Evolutionary conservation across 1,140 invertebrate species (phyloP).

Genomic region (Oreohelix idahoensis): DNA sequence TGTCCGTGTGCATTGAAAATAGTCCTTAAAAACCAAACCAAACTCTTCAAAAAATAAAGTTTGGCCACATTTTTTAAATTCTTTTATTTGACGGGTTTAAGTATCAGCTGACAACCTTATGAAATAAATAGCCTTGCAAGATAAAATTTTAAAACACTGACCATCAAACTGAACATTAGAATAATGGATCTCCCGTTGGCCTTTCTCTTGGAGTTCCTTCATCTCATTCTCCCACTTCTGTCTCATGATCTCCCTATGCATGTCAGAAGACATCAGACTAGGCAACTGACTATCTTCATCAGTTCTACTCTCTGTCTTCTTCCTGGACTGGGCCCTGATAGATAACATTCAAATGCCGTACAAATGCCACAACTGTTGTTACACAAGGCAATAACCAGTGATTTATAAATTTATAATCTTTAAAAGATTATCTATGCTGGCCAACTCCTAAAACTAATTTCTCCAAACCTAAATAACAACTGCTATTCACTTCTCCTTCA

Average conservation of each 20-base stretch:
- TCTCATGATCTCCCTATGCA: background rate
- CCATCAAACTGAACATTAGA: constrained; percentile 30
- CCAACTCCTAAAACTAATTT: too few species aligned
- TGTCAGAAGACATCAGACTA: background rate
- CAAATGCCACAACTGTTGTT: background rate
- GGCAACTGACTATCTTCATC: background rate
- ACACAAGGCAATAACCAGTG: background rate
- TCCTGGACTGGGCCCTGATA: background rate
- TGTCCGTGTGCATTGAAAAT: too few species aligned
- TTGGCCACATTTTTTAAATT: too few species aligned
- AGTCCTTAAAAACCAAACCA: too few species aligned
- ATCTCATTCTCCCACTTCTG: constrained; percentile 23
- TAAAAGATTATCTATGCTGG: too few species aligned
- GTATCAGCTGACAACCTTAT: too few species aligned
- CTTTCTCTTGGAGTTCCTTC: constrained; percentile 19
- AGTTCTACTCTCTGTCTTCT: background rate
- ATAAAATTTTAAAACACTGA: background rate
- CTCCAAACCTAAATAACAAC: too few species aligned
- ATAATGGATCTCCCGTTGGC: constrained; percentile 20
- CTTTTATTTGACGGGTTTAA: too few species aligned
- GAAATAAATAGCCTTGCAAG: too few species aligned
- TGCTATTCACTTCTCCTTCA: too few species aligned
- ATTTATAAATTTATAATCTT: too few species aligned
- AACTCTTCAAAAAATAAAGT: too few species aligned
- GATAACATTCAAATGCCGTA: background rate